Conservation (phyloP, 2,113 vertebrate species). For the Uropsilus gracilis region DNA sequence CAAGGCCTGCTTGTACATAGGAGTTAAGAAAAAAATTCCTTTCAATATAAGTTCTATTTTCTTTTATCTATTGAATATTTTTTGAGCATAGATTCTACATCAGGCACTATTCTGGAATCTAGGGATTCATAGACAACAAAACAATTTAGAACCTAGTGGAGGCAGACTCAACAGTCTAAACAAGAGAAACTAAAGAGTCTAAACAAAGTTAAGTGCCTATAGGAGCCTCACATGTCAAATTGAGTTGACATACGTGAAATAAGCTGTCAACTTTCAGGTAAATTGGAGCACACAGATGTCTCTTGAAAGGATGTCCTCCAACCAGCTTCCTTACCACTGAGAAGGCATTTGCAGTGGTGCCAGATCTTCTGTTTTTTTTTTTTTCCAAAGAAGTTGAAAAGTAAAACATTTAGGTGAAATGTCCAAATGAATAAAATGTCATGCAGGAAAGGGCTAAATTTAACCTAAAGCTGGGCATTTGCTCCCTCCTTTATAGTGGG, state of each 20-base stretch:
- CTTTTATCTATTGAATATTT: neutral
- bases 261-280: neutral
- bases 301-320: fast-evolving
- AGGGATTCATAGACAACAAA: neutral
- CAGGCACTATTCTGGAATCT: neutral
- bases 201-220: neutral
- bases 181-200: too few relatives aligned
- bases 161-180: neutral
- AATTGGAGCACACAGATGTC: neutral
- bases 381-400: neutral
- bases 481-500: neutral
- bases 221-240: neutral
- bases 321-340: neutral
- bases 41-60: neutral
- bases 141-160: neutral
- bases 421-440: neutral
- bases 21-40: neutral
- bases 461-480: neutral
- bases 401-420: neutral
- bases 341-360: neutral
- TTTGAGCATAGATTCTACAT: neutral
- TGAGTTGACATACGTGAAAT: neutral
- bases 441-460: neutral
- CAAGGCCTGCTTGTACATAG: neutral
- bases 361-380: neutral